Base-by-base conservation (phyloP, 37 sponge, comb jelly and placozoan species). In the Agelas oroides region DNA sequence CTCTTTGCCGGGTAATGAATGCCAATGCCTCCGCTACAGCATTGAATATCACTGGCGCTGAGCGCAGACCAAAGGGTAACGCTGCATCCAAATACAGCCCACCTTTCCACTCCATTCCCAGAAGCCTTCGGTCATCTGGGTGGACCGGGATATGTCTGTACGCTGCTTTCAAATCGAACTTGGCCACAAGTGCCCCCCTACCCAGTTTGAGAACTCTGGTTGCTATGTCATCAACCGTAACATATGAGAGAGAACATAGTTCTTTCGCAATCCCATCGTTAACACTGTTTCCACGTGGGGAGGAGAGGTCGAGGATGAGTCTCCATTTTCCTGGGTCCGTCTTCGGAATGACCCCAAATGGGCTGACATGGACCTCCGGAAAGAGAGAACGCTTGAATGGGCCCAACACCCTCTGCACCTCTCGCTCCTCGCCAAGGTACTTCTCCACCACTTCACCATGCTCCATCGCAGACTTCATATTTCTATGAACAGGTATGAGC, bases 81-180 rank as follows among this genome's bases (percentile, higher is more conserved):
- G n/a, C n/a, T n/a, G n/a, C n/a, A n/a, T n/a, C n/a, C n/a, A n/a
- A n/a, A n/a, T n/a, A n/a, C n/a, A n/a, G n/a, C n/a, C n/a, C n/a
- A n/a, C n/a, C n/a, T n/a, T n/a, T n/a, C n/a, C n/a, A n/a, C n/a
- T n/a, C n/a, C 64, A 76, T 35, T 15, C 77, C 85, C 35, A 84
- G 54, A 23, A 84, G 67, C 20, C 32, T 13, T 18, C 59, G 15
- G 71, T 77, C 78, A 40, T 66, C 79, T 12, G 71, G 78, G 65
- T 86, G 79, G n/a, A 86, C 71, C 18, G 87, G 87, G 17, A 86
- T 33, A 20, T 78, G 24, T 19, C 87, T 46, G 77, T 69, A 86
- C 21, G 87, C 87, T 13, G 39, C n/a, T 36, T 66, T 67, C 36
- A 86, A 27, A 56, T 86, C 87, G 23, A 76, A 30, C 61, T 84